Evolutionary conservation across 2,797 vertebrate species (phyloP).

Genomic region (Rhadinocentrus ornatus): DNA sequence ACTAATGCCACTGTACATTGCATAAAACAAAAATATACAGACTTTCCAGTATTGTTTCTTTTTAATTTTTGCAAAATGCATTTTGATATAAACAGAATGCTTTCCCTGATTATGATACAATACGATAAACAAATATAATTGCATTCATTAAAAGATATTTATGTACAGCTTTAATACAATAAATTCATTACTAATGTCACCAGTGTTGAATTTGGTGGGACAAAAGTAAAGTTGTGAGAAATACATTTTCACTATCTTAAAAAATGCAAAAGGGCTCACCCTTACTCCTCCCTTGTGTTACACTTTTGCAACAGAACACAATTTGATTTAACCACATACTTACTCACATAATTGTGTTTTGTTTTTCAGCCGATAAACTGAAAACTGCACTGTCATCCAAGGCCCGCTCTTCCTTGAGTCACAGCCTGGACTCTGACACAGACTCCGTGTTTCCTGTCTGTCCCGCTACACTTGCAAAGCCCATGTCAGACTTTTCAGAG

Average conservation of each 20-base stretch:
- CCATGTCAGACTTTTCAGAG: conserved; percentile 27
- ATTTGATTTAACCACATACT: neutral
- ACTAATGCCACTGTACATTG: neutral
- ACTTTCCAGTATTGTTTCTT: neutral
- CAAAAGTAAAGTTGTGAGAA: no score
- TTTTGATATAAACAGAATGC: neutral
- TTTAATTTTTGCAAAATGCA: neutral
- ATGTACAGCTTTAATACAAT: neutral
- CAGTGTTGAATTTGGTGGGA: no score
- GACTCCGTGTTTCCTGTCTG: conserved; percentile 55
- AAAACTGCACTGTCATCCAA: conserved; percentile 78
- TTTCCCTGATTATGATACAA: neutral
- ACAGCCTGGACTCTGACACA: conserved; percentile 51
- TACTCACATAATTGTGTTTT: conserved; percentile 9
- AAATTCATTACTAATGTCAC: neutral
- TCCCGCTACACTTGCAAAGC: conserved; percentile 28
- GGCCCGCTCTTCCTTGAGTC: conserved; percentile 53
- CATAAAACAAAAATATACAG: neutral
- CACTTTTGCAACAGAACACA: neutral
- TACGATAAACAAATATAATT: neutral
- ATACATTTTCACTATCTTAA: no score
- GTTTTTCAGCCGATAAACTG: conserved; percentile 87
- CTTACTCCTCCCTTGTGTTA: neutral
- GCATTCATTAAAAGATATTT: neutral
- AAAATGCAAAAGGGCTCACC: no score